Base-by-base conservation (phyloP, 2,797 vertebrate species). In the Oreochromis grahami region DNA sequence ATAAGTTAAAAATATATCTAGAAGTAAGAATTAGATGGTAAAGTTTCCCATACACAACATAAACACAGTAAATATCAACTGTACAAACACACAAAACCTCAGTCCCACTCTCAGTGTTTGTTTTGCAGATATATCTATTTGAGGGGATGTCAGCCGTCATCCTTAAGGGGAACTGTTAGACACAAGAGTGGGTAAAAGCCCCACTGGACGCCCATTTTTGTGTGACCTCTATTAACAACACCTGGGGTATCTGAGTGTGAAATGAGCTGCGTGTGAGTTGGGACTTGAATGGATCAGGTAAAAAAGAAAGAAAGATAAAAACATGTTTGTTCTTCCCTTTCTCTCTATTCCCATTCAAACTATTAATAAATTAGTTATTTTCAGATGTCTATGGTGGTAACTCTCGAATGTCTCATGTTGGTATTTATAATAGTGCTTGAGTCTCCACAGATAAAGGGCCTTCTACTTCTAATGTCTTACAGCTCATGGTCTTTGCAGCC, bases 161-260 rank as follows among this genome's bases (percentile, higher is more conserved):
- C 77, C 76, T 86, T 83, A 90, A 93, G 72, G 58, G 38, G 81
- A 85, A 89, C 43, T 85, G 70, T 87, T 84, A 86, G 48, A 80
- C 79, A 81, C 80, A 85, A 83, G 78, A 88, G 78, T 80, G 78
- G 83, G 81, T 88, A 90, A 92, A 92, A 84, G 72, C 81, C 82
- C 86, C 92, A 85, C 70, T 78, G 79, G 87, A 89, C 79, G 78
- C 86, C 79, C 85, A 89, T 92, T 87, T 96, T 94, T 95, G 93
- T 94, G 94, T 96, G 94, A 96, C 96, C 95, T 95, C 93, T 90
- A 94, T 94, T 95, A 95, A 93, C 93, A 88, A 91, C 88, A 87
- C 89, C 77, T 55, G n/a, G 76, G 87, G 90, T 92, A 94, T 86
- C 88, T 88, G 84, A 91, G 90, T 95, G 94, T 96, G 93, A 96